Conservation (phyloP, 2,113 vertebrate genomes). For the Drymodes brunneopygia region DNA sequence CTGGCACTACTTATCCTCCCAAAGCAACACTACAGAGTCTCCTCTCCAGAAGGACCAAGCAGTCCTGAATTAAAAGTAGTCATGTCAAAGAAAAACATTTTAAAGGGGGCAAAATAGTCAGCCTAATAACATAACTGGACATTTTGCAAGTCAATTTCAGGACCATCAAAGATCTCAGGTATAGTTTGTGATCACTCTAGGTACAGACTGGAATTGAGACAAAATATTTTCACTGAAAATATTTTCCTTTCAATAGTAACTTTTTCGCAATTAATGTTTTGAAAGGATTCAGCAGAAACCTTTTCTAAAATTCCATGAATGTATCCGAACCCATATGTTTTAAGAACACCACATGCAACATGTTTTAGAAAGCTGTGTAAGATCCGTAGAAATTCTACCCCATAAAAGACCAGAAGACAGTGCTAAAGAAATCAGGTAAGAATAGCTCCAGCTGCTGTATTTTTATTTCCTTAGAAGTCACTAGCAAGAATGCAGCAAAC, state of each 20-base stretch:
- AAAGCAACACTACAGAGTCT: not conserved
- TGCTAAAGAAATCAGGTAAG: not conserved
- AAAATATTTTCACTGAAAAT: not conserved
- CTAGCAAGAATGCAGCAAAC: not conserved
- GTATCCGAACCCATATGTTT: not conserved
- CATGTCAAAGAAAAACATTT: not conserved
- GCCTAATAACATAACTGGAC: not conserved
- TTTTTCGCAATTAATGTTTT: not conserved
- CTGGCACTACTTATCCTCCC: not conserved
- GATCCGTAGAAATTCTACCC: not conserved
- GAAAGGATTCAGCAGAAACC: not conserved
- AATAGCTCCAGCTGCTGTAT: not conserved
- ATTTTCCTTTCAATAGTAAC: not conserved
- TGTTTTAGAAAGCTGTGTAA: not conserved
- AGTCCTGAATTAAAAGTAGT: not conserved
- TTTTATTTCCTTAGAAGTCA: not conserved
- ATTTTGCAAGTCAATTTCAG: not conserved
- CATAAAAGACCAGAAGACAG: not conserved
- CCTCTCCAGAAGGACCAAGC: not conserved
- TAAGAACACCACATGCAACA: not conserved
- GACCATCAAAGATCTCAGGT: not conserved
- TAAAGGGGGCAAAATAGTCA: not conserved
- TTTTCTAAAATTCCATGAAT: not conserved
- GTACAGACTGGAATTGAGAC: not conserved
- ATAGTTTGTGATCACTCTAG: not conserved